Evolutionary conservation across 2,888 invertebrate genomes (phyloP), one percentile per base, ranked within the genome.

Genomic region (Smittia sp.): DNA sequence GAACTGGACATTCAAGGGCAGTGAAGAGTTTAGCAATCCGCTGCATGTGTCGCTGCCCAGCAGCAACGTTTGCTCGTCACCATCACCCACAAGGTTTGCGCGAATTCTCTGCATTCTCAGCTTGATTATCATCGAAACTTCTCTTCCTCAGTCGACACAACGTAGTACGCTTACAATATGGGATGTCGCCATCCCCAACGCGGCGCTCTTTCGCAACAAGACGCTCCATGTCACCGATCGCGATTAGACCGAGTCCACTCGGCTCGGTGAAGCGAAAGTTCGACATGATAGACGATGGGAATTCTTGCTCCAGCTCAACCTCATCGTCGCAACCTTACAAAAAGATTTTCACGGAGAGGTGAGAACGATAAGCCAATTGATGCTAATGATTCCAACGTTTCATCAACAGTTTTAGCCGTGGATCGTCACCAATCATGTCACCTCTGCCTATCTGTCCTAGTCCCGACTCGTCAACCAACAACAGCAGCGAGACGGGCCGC

Each of bases 141-240:
- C 78, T 66, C 66, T 72, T 65, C 62, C 13, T 77, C 74, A 81
- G 80, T 76, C 79, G 83, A 75, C 79, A 82, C 2, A 78, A 79
- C 58, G 79, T 80, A 41, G 77, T 82, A 75, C 79, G 82, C 32
- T 77, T 80, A 74, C 82, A 87, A 0, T 84, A 86, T 39, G 86
- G 82, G 76, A 86, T 90, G 46, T 92, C 92, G 7, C 93, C 93
- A 22, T 93, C 93, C 76, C 95, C 95, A 1, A 94, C 94, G 27
- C 86, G 95, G 75, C 92, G 91, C 78, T 87, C 88, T 69, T 92
- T 91, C 81, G 88, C 91, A 75, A 90, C 90, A 67, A 86, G 93
- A 77, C 89, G 93, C 74, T 95, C 95, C 77, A 88, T 94, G 78
- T 95, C 94, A 76, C 96, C 96, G 0, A 94, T 95, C 77, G 89